Conservation (phyloP, 2,888 invertebrate genomes). For the Drosophila borealis region DNA sequence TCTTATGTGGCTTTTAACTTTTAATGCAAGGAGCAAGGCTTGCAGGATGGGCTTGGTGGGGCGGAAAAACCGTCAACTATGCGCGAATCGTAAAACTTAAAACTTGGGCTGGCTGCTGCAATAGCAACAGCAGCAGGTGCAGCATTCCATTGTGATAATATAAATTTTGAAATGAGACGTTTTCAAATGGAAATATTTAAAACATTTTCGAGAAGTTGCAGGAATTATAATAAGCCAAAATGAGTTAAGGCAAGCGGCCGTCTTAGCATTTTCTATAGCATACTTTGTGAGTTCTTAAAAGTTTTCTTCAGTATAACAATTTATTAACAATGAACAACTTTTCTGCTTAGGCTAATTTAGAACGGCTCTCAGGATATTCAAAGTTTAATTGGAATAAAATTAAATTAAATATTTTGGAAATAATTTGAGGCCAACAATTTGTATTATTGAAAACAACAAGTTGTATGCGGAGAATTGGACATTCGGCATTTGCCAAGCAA, state of each 20-base stretch:
- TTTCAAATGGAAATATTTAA: too few species aligned
- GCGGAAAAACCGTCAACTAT: slow-evolving; percentile 6
- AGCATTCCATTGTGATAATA: not conserved
- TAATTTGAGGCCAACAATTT: not conserved
- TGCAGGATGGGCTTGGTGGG: not conserved
- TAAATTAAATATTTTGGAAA: not conserved
- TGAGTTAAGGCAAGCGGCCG: too few species aligned
- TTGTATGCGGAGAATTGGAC: not conserved
- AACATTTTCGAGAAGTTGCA: too few species aligned
- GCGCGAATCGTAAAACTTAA: slow-evolving; percentile 1
- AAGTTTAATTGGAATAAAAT: too few species aligned
- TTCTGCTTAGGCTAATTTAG: too few species aligned
- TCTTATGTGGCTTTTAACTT: slow-evolving; percentile 32
- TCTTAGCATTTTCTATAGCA: too few species aligned
- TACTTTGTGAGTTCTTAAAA: too few species aligned
- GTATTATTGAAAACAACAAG: not conserved
- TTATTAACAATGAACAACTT: too few species aligned
- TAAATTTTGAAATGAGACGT: not conserved
- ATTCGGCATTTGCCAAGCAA: slow-evolving; percentile 2
- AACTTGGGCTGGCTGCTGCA: slow-evolving; percentile 5
- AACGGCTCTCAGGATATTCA: too few species aligned
- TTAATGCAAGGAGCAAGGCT: not conserved
- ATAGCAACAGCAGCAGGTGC: slow-evolving; percentile 7
- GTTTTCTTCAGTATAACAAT: too few species aligned
- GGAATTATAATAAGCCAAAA: too few species aligned